Evolutionary conservation across 2,888 invertebrate genomes (phyloP), one percentile per base, ranked within the genome.

Genomic region (Pristionchus entomophagus): DNA sequence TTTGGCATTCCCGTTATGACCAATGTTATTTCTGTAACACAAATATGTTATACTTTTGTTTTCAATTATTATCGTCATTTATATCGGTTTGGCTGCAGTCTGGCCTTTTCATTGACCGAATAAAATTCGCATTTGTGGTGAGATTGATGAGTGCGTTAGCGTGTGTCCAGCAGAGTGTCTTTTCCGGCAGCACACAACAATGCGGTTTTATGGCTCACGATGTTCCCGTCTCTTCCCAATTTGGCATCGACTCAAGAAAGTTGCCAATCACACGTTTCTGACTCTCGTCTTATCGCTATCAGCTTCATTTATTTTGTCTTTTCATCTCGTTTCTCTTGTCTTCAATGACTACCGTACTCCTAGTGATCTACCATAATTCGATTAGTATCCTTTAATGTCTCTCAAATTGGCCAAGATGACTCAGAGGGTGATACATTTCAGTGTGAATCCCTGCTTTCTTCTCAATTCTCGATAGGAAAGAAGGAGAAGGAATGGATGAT

Each of bases 161-260:
- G 73, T 73, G 73, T 45, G 73, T 35, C 26, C 26, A 14, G 45
- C 0, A 29, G 73, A 26, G 41, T 38, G 73, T 26, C 41, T 26
- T 41, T 26, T 73, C 19, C 38, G 17, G 19, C 29, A 22, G 41
- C 41, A 73, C 41, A 41, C 41, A 41, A 41, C 5, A 45, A 73
- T 41, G 73, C 32, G n/a, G 41, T 45, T 73, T 73, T 73, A 73
- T 73, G 73, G 73, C 73, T 41, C 73, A 73, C 73, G 73, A 73
- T 32, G 73, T 73, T 73, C 73, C 41, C 38, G 22, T 41, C 41
- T 26, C 41, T 73, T 41, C 41, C 41, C 41, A n/a, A 73, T 73
- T 41, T 73, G 73, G 19, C 73, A 41, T 35, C 73, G 1, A n/a
- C 45, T 73, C 32, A 73, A 19, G n/a, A 73, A n/a, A 45, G 12